Percentiles rank a stretch among this genome's conserved stretches.
phyloP scores from a whole-genome alignment of 2,888 invertebrate genomes.

The Plagodis dolabraria region DNA sequence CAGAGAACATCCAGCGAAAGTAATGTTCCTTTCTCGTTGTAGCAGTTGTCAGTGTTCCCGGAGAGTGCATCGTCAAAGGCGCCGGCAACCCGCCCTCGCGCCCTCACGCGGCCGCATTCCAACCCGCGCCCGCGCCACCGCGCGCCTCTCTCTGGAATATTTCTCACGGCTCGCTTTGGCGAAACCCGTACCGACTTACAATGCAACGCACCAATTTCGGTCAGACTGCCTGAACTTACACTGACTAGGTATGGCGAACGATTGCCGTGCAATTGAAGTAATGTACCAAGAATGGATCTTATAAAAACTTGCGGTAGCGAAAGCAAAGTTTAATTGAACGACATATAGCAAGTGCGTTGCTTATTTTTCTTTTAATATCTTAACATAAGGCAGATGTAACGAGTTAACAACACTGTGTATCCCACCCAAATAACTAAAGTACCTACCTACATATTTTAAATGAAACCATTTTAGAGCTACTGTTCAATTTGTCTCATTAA shows the following conservation, averaged over 20 bases:
- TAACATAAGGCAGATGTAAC: not conserved
- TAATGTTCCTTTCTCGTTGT: slow-evolving; percentile 71
- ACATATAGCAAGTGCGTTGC: too few species aligned
- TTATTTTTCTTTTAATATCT: too few species aligned
- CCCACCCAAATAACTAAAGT: too few species aligned
- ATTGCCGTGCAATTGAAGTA: slow-evolving; percentile 17
- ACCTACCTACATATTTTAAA: too few species aligned
- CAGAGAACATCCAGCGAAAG: slow-evolving; percentile 62
- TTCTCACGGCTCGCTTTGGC: slow-evolving; percentile 84
- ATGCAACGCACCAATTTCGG: slow-evolving; percentile 43
- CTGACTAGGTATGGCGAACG: slow-evolving; percentile 23
- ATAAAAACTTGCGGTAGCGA: slow-evolving; percentile 19
- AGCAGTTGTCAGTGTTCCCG: slow-evolving; percentile 71
- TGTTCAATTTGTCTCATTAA: too few species aligned
- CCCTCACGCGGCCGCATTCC: slow-evolving; percentile 81
- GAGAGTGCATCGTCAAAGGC: slow-evolving; percentile 77
- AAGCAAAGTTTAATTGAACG: slow-evolving; percentile 15
- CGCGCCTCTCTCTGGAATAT: slow-evolving; percentile 76
- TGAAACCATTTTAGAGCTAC: too few species aligned
- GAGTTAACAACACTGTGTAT: too few species aligned
- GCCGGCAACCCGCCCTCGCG: slow-evolving; percentile 76
- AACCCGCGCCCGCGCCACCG: slow-evolving; percentile 57
- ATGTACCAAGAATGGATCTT: slow-evolving; percentile 17
- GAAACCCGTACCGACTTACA: slow-evolving; percentile 60
- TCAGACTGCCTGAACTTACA: slow-evolving; percentile 26